Percentiles rank a stretch among this genome's conserved stretches.
These are phyloP conservation scores for Ectemnius lituratus DNA, from an alignment of 2,888 invertebrate species.

Conservation along the genomic window DNA sequence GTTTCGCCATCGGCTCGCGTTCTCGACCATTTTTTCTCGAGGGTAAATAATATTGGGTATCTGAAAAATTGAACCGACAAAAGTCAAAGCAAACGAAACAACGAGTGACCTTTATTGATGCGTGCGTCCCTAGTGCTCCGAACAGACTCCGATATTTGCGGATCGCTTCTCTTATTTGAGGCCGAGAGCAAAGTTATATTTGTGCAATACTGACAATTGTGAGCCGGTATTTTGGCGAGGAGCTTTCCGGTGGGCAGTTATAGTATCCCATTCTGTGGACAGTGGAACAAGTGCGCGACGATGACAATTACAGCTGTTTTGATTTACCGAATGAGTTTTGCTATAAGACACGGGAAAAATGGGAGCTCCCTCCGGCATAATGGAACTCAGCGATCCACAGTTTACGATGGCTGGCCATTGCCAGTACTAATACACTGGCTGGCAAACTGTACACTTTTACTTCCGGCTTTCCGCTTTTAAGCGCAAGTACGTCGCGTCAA, in stretches of 20 bases:
- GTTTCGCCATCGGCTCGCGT: constrained; percentile 44
- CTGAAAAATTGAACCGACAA: not conserved
- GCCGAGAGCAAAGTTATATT: too few species aligned
- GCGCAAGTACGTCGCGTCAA: constrained; percentile 45
- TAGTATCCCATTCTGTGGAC: too few species aligned
- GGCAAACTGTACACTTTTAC: constrained; percentile 45
- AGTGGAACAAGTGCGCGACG: too few species aligned
- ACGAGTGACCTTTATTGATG: constrained; percentile 1
- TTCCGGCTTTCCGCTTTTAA: constrained; percentile 44
- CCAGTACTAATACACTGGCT: constrained; percentile 8
- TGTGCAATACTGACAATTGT: too few species aligned
- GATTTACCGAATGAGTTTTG: not conserved
- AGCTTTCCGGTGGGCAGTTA: too few species aligned
- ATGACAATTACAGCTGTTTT: too few species aligned
- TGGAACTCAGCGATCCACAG: constrained; percentile 47
- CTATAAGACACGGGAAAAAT: not conserved
- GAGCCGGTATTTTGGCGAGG: too few species aligned
- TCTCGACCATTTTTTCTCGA: constrained; percentile 6
- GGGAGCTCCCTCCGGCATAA: constrained; percentile 4
- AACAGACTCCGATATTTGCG: too few species aligned
- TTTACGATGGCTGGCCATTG: constrained; percentile 38
- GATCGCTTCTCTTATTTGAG: too few species aligned
- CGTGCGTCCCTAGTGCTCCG: not conserved
- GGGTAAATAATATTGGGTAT: constrained; percentile 11
- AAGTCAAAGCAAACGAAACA: not conserved